Conservation (phyloP, 1,140 invertebrate species). For the Eumaeus atala region DNA sequence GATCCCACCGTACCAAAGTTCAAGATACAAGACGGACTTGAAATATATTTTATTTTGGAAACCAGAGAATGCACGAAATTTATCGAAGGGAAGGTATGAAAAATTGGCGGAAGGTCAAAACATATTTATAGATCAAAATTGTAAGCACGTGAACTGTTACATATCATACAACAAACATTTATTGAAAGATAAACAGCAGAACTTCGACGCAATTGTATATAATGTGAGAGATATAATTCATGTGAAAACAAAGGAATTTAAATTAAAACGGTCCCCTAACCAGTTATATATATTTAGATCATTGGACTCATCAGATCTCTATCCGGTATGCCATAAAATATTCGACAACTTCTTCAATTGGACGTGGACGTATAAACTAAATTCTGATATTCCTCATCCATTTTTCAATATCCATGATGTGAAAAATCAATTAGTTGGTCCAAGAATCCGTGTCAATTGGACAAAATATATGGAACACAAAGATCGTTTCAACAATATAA, state of each 20-base stretch:
- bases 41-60: constrained; percentile 56
- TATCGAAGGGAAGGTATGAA: constrained; percentile 9
- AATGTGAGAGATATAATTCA: constrained; percentile 34
- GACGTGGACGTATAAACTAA: constrained; percentile 55
- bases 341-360: constrained; percentile 55
- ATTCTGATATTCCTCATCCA: constrained; percentile 52
- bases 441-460: constrained; percentile 40
- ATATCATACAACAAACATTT: constrained; percentile 44
- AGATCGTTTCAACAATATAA: constrained; percentile 26
- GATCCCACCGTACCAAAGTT: constrained; percentile 3
- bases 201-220: constrained; percentile 52
- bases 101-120: constrained; percentile 33
- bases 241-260: constrained; percentile 23
- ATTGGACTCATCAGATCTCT: constrained; percentile 35
- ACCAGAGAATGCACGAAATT: constrained; percentile 9
- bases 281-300: constrained; percentile 54
- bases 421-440: constrained; percentile 41
- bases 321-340: constrained; percentile 39
- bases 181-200: constrained; percentile 30
- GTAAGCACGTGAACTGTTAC: constrained; percentile 46
- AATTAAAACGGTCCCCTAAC: constrained; percentile 36
- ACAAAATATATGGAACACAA: constrained; percentile 34
- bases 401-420: constrained; percentile 43
- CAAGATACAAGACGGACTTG: constrained; percentile 38
- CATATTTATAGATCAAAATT: constrained; percentile 50